Base-by-base conservation (phyloP, 2,113 vertebrate species). In the Sebastes fasciatus region DNA sequence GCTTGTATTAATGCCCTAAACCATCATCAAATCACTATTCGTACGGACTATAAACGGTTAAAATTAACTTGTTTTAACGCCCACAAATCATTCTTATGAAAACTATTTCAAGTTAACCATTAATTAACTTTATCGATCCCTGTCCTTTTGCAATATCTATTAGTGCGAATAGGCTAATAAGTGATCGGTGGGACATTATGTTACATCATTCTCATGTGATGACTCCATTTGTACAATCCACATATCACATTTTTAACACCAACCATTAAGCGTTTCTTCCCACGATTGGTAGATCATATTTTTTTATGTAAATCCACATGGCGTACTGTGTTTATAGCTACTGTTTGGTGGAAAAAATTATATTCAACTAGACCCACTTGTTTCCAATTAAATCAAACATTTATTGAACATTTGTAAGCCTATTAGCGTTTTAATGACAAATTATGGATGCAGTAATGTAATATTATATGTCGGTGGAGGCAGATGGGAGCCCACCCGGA, bases 381-480 rank as follows among this genome's bases (percentile, higher is more conserved):
- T 58, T 54, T 68, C 60, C 34, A 67, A 52, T 87, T 73, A 74
- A 83, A 77, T 76, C 78, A 87, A 68, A 42, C 3, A 65, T 76
- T 82, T 54, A 79, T 58, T 78, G 66, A 34, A 34, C 66, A 79
- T 68, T 19, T 72, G n/a, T 34, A 23, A 4, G n/a, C 13, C 19
- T 34, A 6, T 64, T 46, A 8, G 14, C 1, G 0, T 55, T 75
- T 58, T 58, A 43, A 62, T n/a, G 3, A 19, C 17, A 34, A 42
- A 63, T 82, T 40, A 58, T 8, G 5, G 21, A 40, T 10, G 57
- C 8, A 68, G 11, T 62, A 49, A 61, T 19, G 52, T 40, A 10
- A 66, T 6, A 54, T 73, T 74, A 68, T 48, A 48, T 34, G 34
- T 34, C 34, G 34, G 34, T 34, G 34, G 34, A 34, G 34, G 34